phyloP scores from a whole-genome alignment of 2,797 vertebrate genomes.

The Tangara arthus region DNA sequence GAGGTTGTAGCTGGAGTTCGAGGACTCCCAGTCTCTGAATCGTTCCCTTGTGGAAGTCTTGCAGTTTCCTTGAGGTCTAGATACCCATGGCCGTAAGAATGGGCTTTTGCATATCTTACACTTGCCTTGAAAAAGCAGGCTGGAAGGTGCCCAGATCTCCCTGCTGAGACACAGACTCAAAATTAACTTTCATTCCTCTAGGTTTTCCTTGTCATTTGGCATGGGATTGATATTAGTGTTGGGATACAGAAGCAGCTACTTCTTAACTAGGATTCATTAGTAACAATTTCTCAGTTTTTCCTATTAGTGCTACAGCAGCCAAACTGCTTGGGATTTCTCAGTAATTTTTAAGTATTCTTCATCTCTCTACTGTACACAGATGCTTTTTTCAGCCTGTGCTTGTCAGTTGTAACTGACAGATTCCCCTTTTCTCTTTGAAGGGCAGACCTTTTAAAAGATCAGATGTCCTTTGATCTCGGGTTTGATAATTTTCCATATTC shows the following conservation, averaged over 20 bases:
- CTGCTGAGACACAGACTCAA: not conserved
- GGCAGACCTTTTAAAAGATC: conserved; percentile 37
- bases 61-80: not conserved
- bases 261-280: not conserved
- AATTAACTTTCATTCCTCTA: not conserved
- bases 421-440: conserved; percentile 37
- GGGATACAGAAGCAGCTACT: not conserved
- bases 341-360: not conserved
- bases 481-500: not conserved
- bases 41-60: not conserved
- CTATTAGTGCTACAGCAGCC: not conserved
- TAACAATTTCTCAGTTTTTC: not conserved
- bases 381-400: not conserved
- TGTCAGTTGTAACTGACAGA: not conserved
- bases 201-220: not conserved
- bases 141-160: not conserved
- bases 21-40: not conserved
- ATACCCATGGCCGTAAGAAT: not conserved
- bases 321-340: not conserved
- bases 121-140: not conserved
- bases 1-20: not conserved
- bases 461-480: not conserved
- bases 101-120: not conserved
- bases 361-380: not conserved
- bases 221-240: not conserved